phyloP scores from a whole-genome alignment of 2,888 invertebrate genomes.

The Fabriciana adippe region DNA sequence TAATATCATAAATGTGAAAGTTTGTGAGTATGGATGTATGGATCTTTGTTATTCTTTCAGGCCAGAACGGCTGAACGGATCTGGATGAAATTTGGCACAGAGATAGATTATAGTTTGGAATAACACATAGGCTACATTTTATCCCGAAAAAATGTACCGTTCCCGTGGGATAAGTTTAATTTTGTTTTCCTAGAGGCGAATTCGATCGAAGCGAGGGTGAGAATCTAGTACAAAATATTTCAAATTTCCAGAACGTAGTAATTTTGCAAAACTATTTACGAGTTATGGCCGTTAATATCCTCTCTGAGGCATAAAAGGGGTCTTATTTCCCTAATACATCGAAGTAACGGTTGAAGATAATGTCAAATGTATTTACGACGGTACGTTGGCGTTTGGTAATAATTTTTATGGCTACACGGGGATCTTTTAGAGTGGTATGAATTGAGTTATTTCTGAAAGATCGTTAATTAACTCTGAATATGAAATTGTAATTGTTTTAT shows the following conservation, averaged over 20 bases:
- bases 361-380: constrained; percentile 63
- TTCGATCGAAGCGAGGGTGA: too few species aligned
- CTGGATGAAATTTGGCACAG: too few species aligned
- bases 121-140: too few species aligned
- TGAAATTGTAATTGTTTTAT: neutral
- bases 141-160: too few species aligned
- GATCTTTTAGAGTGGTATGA: constrained; percentile 33
- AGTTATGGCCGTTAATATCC: constrained; percentile 61
- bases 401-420: constrained; percentile 41
- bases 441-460: constrained; percentile 11
- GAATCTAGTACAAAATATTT: too few species aligned
- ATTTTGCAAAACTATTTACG: constrained; percentile 41
- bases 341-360: constrained; percentile 53
- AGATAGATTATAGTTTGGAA: too few species aligned
- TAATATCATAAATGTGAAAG: too few species aligned
- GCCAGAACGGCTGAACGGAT: too few species aligned
- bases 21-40: too few species aligned
- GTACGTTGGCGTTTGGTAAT: constrained; percentile 48
- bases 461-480: neutral
- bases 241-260: constrained; percentile 10
- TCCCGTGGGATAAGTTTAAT: too few species aligned
- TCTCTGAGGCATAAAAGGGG: constrained; percentile 58
- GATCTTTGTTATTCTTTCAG: too few species aligned
- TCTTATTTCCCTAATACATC: constrained; percentile 68
- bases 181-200: too few species aligned